Conservation (phyloP, 2,888 invertebrate genomes). For the Lapara coniferarum region DNA sequence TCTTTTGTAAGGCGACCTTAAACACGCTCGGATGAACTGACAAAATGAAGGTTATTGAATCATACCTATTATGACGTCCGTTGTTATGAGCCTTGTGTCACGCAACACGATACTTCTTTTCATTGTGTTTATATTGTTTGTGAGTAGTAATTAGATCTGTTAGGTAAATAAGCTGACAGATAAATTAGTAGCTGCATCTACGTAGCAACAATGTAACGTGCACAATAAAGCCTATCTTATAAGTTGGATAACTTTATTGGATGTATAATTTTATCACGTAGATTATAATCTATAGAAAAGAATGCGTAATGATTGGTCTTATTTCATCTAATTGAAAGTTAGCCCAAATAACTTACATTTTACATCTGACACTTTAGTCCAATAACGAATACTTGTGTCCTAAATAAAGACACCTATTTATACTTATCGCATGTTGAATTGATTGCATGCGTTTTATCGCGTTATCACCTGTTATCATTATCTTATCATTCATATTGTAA, state of each 20-base stretch:
- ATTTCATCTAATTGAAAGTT: too few species aligned
- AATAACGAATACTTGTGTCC: conserved; percentile 2
- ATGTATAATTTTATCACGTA: too few species aligned
- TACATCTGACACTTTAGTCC: background rate
- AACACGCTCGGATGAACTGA: conserved; percentile 45
- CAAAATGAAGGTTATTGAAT: conserved; percentile 28
- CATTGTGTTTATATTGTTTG: conserved; percentile 19
- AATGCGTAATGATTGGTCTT: too few species aligned
- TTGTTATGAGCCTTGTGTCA: conserved; percentile 4
- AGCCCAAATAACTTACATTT: too few species aligned
- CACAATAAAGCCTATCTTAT: too few species aligned
- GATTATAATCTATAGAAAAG: too few species aligned
- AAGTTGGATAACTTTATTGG: too few species aligned
- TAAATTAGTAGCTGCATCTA: too few species aligned
- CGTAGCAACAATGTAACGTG: too few species aligned
- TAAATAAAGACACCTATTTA: conserved; percentile 9
- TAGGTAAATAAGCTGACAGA: too few species aligned
- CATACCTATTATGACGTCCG: conserved; percentile 24
- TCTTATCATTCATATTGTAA: conserved; percentile 25
- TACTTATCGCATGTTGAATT: conserved; percentile 22
- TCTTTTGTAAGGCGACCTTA: conserved; percentile 61
- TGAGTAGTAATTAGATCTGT: background rate
- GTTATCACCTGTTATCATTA: conserved; percentile 18
- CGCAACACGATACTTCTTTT: conserved; percentile 8
- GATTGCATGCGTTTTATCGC: conserved; percentile 28